phyloP scores from a whole-genome alignment of 2,888 invertebrate genomes.

The Meandrusa payeni region DNA sequence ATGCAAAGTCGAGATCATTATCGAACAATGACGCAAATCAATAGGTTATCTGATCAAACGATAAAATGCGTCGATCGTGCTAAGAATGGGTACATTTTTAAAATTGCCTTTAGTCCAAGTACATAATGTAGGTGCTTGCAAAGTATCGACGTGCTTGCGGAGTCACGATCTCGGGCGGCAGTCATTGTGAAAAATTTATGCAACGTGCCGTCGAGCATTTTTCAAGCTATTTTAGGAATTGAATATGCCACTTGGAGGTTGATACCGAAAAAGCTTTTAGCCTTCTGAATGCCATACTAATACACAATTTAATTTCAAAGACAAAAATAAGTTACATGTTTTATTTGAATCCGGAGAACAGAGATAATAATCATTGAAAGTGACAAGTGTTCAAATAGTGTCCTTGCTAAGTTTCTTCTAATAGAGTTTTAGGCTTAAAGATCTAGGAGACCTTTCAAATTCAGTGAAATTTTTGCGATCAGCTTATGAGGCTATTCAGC shows the following conservation, averaged over 20 bases:
- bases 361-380: too few relatives aligned
- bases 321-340: too few relatives aligned
- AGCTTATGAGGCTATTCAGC: too few relatives aligned
- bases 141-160: slow-evolving; percentile 20
- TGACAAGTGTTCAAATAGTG: too few relatives aligned
- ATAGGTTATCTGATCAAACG: slow-evolving; percentile 39
- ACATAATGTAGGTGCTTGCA: slow-evolving; percentile 13
- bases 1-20: slow-evolving; percentile 47
- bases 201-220: slow-evolving; percentile 36
- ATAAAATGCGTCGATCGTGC: slow-evolving; percentile 22
- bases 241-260: slow-evolving; percentile 43
- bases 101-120: slow-evolving; percentile 10
- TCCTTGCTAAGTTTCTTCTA: too few relatives aligned
- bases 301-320: slow-evolving; percentile 9
- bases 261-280: slow-evolving; percentile 31
- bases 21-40: slow-evolving; percentile 56
- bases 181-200: slow-evolving; percentile 41
- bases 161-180: slow-evolving; percentile 32
- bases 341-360: too few relatives aligned
- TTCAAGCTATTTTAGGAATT: slow-evolving; percentile 45
- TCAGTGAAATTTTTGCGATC: too few relatives aligned
- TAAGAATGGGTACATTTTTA: slow-evolving; percentile 14
- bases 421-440: too few relatives aligned
- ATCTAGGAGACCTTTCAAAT: too few relatives aligned
- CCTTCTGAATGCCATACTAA: slow-evolving; percentile 27